Evolutionary conservation across 2,797 vertebrate species (phyloP).

Genomic region (Phoebastria nigripes): DNA sequence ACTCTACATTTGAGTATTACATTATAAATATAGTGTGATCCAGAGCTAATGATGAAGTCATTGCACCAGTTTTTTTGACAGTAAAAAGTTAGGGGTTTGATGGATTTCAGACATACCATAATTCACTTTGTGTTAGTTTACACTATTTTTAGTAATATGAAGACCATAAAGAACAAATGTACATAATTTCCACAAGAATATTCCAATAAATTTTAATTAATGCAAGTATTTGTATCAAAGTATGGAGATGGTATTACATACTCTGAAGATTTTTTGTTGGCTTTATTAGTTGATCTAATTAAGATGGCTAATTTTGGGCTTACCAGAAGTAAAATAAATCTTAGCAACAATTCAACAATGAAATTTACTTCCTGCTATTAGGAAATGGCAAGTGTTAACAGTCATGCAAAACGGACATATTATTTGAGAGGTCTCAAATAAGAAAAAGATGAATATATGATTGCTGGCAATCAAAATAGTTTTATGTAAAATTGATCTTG

Average conservation of each 20-base stretch:
- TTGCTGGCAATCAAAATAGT: neutral
- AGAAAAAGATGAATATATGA: neutral
- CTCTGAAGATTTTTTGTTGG: neutral
- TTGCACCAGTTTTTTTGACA: neutral
- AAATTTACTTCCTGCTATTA: neutral
- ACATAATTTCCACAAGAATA: neutral
- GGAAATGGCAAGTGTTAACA: neutral
- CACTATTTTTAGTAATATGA: neutral
- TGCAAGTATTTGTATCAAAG: neutral
- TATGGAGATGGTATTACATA: neutral
- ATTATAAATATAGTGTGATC: neutral
- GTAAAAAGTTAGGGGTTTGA: neutral
- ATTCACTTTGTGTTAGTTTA: neutral
- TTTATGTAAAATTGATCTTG: neutral
- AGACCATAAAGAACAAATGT: neutral
- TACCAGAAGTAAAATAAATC: neutral
- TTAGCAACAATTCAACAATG: neutral
- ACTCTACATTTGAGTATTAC: neutral
- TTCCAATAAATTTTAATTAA: neutral
- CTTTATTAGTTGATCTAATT: neutral
- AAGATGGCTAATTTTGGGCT: neutral
- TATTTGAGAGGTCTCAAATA: neutral
- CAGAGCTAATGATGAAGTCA: neutral
- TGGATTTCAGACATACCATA: neutral
- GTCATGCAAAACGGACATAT: neutral